Conservation (phyloP, 2,113 vertebrate species). For the Proterorhinus semilunaris region DNA sequence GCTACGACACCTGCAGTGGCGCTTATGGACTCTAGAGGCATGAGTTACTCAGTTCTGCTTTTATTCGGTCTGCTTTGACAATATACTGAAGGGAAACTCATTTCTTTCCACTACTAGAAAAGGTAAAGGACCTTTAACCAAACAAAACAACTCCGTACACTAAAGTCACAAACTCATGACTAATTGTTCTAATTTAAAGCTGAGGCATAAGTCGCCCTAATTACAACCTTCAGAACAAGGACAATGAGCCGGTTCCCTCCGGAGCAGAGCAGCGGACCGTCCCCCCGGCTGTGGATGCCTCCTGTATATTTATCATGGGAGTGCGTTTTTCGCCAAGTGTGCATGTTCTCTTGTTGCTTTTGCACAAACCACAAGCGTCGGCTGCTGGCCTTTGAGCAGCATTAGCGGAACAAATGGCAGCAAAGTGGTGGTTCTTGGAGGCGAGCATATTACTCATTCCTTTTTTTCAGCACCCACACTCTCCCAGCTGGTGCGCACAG, state of each 20-base stretch:
- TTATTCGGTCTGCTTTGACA: no score
- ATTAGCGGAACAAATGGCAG: conserved; percentile 56
- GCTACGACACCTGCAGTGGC: no score
- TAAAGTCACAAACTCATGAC: background rate
- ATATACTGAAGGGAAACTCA: no score
- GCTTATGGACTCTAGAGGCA: no score
- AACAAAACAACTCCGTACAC: background rate
- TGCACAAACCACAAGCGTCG: conserved; percentile 19
- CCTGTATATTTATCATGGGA: conserved; percentile 48
- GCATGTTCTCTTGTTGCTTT: conserved; percentile 38
- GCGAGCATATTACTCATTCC: conserved; percentile 41
- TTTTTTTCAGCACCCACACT: conserved; percentile 30
- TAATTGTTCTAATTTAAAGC: background rate
- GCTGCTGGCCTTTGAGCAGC: conserved; percentile 40
- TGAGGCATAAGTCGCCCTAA: background rate
- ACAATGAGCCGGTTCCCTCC: conserved; percentile 25
- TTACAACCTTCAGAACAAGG: conserved; percentile 17
- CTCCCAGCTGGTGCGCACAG: conserved; percentile 40
- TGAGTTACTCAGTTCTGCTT: no score
- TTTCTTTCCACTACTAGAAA: no score
- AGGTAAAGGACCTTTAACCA: background rate
- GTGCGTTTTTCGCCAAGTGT: conserved; percentile 29
- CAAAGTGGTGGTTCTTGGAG: conserved; percentile 57
- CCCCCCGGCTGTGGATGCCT: conserved; percentile 30
- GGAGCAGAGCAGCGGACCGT: conserved; percentile 9